Percentiles rank a stretch among this genome's conserved stretches.
These are phyloP conservation scores for Plagodis pulveraria DNA, from an alignment of 2,888 invertebrate genomes.

Conservation along the genomic window DNA sequence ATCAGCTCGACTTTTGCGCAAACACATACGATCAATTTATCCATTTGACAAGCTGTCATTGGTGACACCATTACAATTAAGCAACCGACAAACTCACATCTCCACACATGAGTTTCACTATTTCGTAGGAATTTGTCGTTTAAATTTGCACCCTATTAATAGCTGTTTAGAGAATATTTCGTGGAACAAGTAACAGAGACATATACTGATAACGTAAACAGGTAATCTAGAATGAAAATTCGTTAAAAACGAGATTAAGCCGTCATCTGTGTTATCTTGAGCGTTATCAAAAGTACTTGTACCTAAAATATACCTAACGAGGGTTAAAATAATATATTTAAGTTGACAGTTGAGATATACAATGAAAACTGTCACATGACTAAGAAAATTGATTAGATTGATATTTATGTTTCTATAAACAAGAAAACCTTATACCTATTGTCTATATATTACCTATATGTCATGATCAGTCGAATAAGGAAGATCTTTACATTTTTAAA, in stretches of 20 bases:
- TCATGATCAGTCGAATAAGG: too few relatives aligned
- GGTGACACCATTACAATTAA: constrained; percentile 82
- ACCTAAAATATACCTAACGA: constrained; percentile 68
- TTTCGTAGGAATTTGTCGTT: constrained; percentile 38
- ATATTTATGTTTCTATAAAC: constrained; percentile 20
- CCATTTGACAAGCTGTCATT: constrained; percentile 79
- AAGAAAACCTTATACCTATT: background rate
- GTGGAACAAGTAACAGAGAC: constrained; percentile 18
- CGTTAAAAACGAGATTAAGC: constrained; percentile 82
- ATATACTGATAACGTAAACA: constrained; percentile 47
- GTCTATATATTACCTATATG: too few relatives aligned
- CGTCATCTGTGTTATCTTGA: constrained; percentile 79
- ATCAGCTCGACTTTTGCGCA: constrained; percentile 79
- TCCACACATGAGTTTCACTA: constrained; percentile 60
- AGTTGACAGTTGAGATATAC: constrained; percentile 68
- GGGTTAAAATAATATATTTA: constrained; percentile 67
- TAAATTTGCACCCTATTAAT: constrained; percentile 54
- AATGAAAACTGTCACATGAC: constrained; percentile 61
- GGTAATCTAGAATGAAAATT: constrained; percentile 72
- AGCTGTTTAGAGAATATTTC: constrained; percentile 39
- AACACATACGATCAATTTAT: constrained; percentile 82
- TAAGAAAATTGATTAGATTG: constrained; percentile 41
- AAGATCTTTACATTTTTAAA: too few relatives aligned
- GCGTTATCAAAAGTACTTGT: constrained; percentile 69
- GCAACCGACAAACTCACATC: constrained; percentile 74